Evolutionary conservation across 35 echinoderm and acorn worm genomes (phyloP), one percentile per base, ranked within the genome.

Genomic region (Strongylocentrotus purpuratus): DNA sequence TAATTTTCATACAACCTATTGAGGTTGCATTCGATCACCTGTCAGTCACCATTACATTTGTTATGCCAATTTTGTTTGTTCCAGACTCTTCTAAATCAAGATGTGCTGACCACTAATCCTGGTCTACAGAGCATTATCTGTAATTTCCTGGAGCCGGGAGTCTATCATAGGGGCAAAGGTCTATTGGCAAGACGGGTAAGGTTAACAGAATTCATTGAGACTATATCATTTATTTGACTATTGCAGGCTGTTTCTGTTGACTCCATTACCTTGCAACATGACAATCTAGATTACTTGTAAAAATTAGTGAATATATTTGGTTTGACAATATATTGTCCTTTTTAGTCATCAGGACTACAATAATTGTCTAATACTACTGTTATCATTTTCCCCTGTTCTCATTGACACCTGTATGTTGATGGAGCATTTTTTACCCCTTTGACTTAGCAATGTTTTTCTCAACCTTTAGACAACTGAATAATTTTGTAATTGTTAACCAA

Each of bases 121-220:
- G 98, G 98, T n/a, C 95, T 99, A 92, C 94, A 94, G 52, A 86
- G 86, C 22, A 95, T 99, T 78, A 92, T 99, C 61, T 97, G 96
- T 71, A 96, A 98, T 88, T 99, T 99, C 88, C 88, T 99, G 47
- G 98, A 97, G 58, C 98, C 97, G 2, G 98, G 98, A n/a, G 96
- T 98, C 46, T 99, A 98, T 52, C 97, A 96, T 65, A 94, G 94
- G 91, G 97, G 98, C 94, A 97, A 97, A 94, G 97, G 98, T 41
- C 94, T 94, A 33, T 94, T 99, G 2, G 97, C 98, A 15, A 95
- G 98, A 95, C 96, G 95, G 92, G 98, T 99, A 93, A 94, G 96
- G 22, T 33, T 7, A n/a, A 33, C 32, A 33, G 32, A 89, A 46
- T 13, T 41, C 0, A 45, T 45, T 32, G 14, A 33, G 2, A 45